phyloP scores from a whole-genome alignment of 2,888 invertebrate species.

The Griposia aprilina region DNA sequence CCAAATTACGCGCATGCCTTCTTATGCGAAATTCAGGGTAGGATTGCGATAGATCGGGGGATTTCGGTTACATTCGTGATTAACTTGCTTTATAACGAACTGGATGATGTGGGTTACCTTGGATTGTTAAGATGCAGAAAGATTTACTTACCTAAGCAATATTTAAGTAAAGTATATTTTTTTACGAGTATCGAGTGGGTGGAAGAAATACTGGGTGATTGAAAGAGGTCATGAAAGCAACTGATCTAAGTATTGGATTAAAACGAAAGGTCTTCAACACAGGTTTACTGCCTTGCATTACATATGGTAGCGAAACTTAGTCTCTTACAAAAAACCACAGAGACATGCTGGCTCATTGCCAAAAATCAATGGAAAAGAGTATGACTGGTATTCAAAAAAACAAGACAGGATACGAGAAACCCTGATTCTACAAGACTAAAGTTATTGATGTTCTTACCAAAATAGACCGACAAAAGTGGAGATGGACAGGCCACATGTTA shows the following conservation, averaged over 20 bases:
- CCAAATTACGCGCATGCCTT: conserved; percentile 75
- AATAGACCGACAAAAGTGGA: not conserved
- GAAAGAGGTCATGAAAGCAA: not conserved
- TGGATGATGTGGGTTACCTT: conserved; percentile 36
- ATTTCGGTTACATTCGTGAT: conserved; percentile 62
- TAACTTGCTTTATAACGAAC: conserved; percentile 61
- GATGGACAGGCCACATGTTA: too few species aligned
- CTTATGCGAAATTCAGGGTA: conserved; percentile 60
- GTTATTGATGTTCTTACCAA: not conserved
- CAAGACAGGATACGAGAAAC: not conserved
- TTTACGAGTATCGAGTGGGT: too few species aligned
- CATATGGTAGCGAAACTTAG: not conserved
- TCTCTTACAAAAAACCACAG: too few species aligned
- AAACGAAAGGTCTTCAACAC: not conserved
- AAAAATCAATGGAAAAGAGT: too few species aligned
- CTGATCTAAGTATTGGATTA: not conserved
- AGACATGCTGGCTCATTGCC: too few species aligned
- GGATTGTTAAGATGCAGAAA: conserved; percentile 13
- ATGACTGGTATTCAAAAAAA: not conserved
- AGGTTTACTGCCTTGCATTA: not conserved
- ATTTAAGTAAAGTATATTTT: too few species aligned
- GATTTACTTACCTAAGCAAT: not conserved
- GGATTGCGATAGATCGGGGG: conserved; percentile 61
- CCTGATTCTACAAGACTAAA: too few species aligned
- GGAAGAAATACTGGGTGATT: too few species aligned